Conservation (phyloP, 2,113 vertebrate genomes). For the Cyprichromis sp. region DNA sequence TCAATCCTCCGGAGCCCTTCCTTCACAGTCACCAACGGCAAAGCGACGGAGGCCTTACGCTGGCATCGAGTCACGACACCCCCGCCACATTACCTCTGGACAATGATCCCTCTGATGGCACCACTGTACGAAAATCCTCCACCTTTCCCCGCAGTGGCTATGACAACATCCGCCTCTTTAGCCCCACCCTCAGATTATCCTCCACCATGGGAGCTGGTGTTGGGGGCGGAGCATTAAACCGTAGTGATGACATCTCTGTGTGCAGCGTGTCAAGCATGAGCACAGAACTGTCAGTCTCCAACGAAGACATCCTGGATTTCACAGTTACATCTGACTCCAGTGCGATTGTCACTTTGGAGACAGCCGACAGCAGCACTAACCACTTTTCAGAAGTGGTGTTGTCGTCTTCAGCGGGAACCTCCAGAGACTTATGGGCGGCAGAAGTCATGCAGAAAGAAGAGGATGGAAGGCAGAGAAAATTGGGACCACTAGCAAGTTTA, state of each 20-base stretch:
- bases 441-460: constrained; percentile 32
- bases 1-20: constrained; percentile 80
- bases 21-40: constrained; percentile 52
- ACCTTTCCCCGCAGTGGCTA: constrained; percentile 81
- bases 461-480: constrained; percentile 67
- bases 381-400: constrained; percentile 78
- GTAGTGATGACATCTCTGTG: constrained; percentile 81
- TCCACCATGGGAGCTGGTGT: not conserved
- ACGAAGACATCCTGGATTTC: constrained; percentile 86
- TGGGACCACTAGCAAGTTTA: constrained; percentile 78
- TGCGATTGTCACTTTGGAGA: constrained; percentile 87
- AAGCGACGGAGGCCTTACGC: constrained; percentile 24
- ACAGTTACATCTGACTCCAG: constrained; percentile 88
- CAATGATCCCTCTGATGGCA: constrained; percentile 50
- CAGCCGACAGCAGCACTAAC: constrained; percentile 43
- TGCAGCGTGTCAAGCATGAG: constrained; percentile 89
- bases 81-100: constrained; percentile 60
- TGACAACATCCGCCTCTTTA: constrained; percentile 74
- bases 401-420: constrained; percentile 58
- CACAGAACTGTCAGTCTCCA: constrained; percentile 87
- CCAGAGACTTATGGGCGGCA: not conserved
- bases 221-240: constrained; percentile 56
- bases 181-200: constrained; percentile 53
- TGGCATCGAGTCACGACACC: not conserved
- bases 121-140: constrained; percentile 74